Percentiles rank a stretch among this genome's conserved stretches.
These are phyloP conservation scores for Egretta garzetta DNA, from an alignment of 2,113 vertebrate genomes.

Conservation along the genomic window DNA sequence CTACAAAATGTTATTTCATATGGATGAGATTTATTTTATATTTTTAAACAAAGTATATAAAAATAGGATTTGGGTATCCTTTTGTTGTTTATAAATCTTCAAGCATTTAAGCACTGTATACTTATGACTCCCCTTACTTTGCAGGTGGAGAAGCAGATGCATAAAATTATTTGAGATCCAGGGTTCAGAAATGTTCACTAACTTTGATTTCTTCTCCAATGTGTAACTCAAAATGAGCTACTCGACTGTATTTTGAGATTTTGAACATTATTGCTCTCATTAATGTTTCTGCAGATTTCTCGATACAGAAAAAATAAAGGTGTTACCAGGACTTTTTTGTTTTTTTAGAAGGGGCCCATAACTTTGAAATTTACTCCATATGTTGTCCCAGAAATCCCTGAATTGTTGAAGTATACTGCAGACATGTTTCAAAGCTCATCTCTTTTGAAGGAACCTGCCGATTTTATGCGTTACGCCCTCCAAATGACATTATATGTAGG, in stretches of 20 bases:
- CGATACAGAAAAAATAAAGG: background rate
- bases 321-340: too few species aligned
- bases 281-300: background rate
- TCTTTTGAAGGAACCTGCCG: background rate
- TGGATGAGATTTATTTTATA: background rate
- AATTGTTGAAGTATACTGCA: background rate
- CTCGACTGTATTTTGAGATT: background rate
- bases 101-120: background rate
- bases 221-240: background rate
- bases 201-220: background rate
- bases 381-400: background rate
- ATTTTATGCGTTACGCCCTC: background rate
- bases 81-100: background rate
- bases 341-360: background rate
- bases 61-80: background rate
- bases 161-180: background rate
- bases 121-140: background rate
- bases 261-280: background rate
- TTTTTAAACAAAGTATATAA: background rate
- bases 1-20: background rate
- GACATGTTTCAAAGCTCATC: background rate
- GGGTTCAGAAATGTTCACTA: fast-evolving
- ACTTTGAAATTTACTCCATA: background rate
- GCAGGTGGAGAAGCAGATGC: background rate
- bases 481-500: background rate